Percentiles rank a stretch among this genome's conserved stretches.
Conservation (phyloP, 2,113 vertebrate species). For the Rhabdomys dilectus region DNA sequence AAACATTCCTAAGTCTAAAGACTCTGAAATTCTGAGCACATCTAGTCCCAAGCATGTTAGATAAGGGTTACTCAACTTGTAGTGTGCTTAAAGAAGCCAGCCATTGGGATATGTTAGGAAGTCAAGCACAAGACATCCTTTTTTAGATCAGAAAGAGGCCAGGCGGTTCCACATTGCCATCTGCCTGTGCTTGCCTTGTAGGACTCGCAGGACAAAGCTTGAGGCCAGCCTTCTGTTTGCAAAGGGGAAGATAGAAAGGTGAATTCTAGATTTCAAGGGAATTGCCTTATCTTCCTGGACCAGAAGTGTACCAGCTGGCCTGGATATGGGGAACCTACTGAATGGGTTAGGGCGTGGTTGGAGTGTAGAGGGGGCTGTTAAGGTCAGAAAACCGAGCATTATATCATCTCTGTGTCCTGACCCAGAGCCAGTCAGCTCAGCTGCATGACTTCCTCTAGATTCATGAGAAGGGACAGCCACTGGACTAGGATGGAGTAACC, state of each 20-base stretch:
- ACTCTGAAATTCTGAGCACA: not conserved
- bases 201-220: not conserved
- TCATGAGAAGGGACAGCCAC: not conserved
- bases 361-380: not conserved
- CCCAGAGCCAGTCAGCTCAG: not conserved
- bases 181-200: accelerated
- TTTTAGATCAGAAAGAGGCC: not conserved
- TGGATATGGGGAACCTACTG: not conserved
- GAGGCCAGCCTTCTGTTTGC: too few species aligned
- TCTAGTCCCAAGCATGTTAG: not conserved
- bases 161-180: not conserved
- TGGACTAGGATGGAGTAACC: not conserved
- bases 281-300: not conserved
- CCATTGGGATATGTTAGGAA: not conserved
- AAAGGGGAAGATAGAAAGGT: not conserved
- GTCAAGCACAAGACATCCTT: not conserved
- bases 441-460: accelerated
- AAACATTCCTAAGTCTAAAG: not conserved
- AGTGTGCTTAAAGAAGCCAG: not conserved
- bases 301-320: not conserved
- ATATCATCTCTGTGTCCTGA: not conserved
- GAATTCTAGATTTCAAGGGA: not conserved
- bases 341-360: not conserved
- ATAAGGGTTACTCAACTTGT: not conserved
- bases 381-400: not conserved